Conservation (phyloP, 2,797 vertebrate genomes). For the Tokudaia tokunoshimensis region DNA sequence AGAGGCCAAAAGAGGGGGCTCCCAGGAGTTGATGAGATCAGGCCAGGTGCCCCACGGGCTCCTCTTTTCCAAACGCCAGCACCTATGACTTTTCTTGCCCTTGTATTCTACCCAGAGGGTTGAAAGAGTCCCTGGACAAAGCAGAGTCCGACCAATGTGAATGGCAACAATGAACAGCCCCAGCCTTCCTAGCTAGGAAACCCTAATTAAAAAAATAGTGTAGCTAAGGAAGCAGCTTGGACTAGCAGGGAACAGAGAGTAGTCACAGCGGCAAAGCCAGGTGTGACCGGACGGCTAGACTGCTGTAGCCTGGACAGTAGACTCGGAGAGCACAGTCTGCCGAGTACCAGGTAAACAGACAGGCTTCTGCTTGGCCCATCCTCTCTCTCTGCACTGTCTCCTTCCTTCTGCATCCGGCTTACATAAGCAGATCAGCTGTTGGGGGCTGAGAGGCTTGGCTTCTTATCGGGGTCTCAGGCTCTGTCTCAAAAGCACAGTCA, state of each 20-base stretch:
- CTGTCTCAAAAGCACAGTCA: not conserved
- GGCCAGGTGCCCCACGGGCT: not conserved
- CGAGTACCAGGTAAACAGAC: rapidly evolving
- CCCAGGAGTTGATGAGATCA: not conserved
- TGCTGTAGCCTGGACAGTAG: not conserved
- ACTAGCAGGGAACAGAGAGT: not conserved
- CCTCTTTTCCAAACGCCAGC: not conserved
- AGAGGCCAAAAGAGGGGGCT: not conserved
- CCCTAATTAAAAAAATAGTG: not conserved
- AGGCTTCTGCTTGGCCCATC: too few species aligned
- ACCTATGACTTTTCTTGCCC: not conserved
- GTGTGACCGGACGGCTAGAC: too few species aligned
- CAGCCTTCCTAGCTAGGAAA: not conserved
- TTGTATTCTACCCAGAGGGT: not conserved
- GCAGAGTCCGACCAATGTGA: not conserved
- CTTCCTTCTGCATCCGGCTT: not conserved
- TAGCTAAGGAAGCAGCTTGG: not conserved
- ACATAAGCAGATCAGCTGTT: not conserved
- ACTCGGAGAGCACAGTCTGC: not conserved
- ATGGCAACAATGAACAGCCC: not conserved
- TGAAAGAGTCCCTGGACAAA: not conserved
- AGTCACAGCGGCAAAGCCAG: rapidly evolving
- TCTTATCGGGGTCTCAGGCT: not conserved
- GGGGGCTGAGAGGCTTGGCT: rapidly evolving
- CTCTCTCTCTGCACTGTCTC: not conserved